A percentile compares a stretch with the other conserved stretches of the same genome.
These are phyloP conservation scores for Macrosiphum euphorbiae DNA, from an alignment of 2,888 invertebrate genomes.

Conservation along the genomic window DNA sequence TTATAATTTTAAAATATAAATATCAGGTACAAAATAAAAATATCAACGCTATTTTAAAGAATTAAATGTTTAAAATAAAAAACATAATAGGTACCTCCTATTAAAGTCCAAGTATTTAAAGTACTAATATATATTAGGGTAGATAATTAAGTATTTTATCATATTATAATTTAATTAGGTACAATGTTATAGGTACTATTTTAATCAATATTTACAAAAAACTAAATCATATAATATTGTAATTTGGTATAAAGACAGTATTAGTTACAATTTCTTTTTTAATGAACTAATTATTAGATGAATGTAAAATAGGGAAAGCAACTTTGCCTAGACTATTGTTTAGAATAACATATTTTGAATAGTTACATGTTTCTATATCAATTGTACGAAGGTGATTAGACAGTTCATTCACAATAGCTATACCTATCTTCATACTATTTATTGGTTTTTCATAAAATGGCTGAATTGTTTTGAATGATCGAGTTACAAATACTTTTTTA, in stretches of 20 bases:
- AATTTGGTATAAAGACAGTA: neutral
- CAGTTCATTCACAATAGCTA: neutral
- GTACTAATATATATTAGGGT: neutral
- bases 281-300: neutral
- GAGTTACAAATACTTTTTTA: conserved; percentile 1
- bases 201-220: neutral
- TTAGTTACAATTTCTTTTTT: neutral
- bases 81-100: neutral
- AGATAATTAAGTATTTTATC: neutral
- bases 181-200: too few relatives aligned
- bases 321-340: neutral
- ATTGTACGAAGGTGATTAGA: neutral
- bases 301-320: conserved; percentile 4
- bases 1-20: too few relatives aligned
- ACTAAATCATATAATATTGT: neutral
- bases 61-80: neutral
- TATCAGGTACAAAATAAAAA: neutral
- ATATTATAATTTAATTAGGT: neutral
- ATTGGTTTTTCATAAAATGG: conserved; percentile 10
- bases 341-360: neutral
- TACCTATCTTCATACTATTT: neutral
- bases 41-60: neutral
- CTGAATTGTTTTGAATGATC: neutral
- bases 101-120: neutral
- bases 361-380: neutral